These are phyloP conservation scores for Tyria jacobaeae DNA, from an alignment of 2,888 invertebrate species.

Conservation along the genomic window DNA sequence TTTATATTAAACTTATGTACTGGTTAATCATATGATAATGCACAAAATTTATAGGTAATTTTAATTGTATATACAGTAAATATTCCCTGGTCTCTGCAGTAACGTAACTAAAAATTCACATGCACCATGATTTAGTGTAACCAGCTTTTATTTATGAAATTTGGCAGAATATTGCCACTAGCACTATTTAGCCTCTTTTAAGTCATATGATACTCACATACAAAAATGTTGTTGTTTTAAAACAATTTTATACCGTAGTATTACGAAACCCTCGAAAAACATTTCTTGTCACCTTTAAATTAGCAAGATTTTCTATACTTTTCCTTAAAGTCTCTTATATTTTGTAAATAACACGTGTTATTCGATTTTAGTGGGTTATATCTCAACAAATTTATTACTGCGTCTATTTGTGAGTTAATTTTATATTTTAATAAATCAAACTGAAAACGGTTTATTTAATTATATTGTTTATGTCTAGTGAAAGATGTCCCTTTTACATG, in stretches of 20 bases:
- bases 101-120: not conserved
- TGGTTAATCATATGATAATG: not conserved
- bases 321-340: slow-evolving; percentile 22
- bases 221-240: slow-evolving; percentile 9
- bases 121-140: too few species aligned
- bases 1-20: not conserved
- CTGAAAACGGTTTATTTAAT: slow-evolving; percentile 27
- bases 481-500: slow-evolving; percentile 34
- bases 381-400: slow-evolving; percentile 15
- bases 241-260: not conserved
- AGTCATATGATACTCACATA: slow-evolving; percentile 4
- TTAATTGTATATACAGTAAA: not conserved
- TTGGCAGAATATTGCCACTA: too few species aligned
- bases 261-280: slow-evolving; percentile 21
- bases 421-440: slow-evolving; percentile 26
- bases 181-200: too few species aligned
- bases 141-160: too few species aligned
- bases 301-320: too few species aligned
- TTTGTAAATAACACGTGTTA: slow-evolving; percentile 27
- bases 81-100: not conserved
- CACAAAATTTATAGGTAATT: not conserved
- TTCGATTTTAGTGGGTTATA: slow-evolving; percentile 21
- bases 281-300: slow-evolving; percentile 19
- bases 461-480: slow-evolving; percentile 24
- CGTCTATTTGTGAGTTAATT: too few species aligned